These are phyloP conservation scores for Perca schrenkii DNA, from an alignment of 2,113 vertebrate species.

Conservation along the genomic window DNA sequence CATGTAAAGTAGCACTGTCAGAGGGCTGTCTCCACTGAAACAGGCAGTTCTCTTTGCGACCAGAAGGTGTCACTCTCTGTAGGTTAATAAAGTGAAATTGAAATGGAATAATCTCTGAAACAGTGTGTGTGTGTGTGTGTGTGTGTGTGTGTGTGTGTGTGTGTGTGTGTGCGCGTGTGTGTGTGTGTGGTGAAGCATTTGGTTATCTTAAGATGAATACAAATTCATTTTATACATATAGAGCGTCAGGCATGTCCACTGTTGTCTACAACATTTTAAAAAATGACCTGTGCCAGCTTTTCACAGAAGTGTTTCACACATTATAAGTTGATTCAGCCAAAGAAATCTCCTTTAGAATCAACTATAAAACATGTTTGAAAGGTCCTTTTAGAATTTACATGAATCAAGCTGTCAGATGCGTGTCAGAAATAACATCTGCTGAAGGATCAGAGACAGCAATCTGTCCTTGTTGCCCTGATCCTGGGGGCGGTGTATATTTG, in stretches of 20 bases:
- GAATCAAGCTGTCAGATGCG: conserved; percentile 9
- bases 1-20: neutral
- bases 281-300: neutral
- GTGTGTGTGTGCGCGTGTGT: too few relatives aligned
- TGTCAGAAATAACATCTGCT: conserved; percentile 49
- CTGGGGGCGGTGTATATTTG: conserved; percentile 69
- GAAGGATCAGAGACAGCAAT: conserved; percentile 53
- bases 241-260: neutral
- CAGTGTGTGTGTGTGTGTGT: too few relatives aligned
- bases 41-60: conserved; percentile 49
- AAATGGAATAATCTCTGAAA: neutral
- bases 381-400: neutral
- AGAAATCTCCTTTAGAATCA: neutral
- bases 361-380: neutral
- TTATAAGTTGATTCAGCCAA: neutral
- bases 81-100: conserved; percentile 20
- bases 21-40: neutral
- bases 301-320: neutral
- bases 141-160: too few relatives aligned
- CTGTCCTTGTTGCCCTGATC: conserved; percentile 58
- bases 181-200: neutral
- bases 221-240: neutral
- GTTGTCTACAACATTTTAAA: neutral
- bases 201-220: accelerated
- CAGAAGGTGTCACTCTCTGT: conserved; percentile 80